Base-by-base conservation (phyloP, 2,113 vertebrate genomes). In the Miniopterus natalensis region DNA sequence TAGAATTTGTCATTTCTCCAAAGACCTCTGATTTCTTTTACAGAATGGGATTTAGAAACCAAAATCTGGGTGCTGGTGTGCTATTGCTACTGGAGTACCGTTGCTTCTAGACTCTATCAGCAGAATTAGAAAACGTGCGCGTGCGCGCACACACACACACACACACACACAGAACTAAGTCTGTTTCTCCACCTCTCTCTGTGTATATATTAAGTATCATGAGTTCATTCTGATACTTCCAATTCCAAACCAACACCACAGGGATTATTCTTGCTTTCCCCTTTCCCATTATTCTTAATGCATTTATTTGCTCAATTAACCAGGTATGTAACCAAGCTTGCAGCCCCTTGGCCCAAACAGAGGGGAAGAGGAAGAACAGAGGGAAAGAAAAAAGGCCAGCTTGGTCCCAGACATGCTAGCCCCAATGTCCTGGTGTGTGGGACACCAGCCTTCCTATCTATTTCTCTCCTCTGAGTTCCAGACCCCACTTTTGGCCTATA, bases 11-110 rank as follows among this genome's bases (percentile, higher is more conserved):
- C 6, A 53, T 78, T 81, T 85, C 10, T 77, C 36, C 42, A 79
- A 85, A 42, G 1, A 95, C 31, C n/a, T 6, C 31, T 49, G 3
- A 66, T 40, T 88, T 92, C 53, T 84, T 74, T 78, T 42, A 65
- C 88, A 59, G 27, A 86, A 90, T 10, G 59, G 21, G 86, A 86
- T 59, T 92, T 85, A 61, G 93, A 85, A 66, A 75, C 47, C 29
- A 80, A 75, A 73, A 59, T 53, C 49, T 89, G 75, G 15, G 21
- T 23, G 42, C 17, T 59, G 53, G 15, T 47, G 8, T 71, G 17
- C 47, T 87, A n/a, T 12, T 79, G 40, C 31, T 66, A 45, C 40
- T 40, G 40, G 47, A 36, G 6, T 3, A 3, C 49, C 27, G 20
- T 23, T 92, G 85, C 14, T 75, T 90, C 73, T 59, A 92, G 61